phyloP scores from a whole-genome alignment of 2,797 vertebrate genomes.

The Luscinia megarhynchos region DNA sequence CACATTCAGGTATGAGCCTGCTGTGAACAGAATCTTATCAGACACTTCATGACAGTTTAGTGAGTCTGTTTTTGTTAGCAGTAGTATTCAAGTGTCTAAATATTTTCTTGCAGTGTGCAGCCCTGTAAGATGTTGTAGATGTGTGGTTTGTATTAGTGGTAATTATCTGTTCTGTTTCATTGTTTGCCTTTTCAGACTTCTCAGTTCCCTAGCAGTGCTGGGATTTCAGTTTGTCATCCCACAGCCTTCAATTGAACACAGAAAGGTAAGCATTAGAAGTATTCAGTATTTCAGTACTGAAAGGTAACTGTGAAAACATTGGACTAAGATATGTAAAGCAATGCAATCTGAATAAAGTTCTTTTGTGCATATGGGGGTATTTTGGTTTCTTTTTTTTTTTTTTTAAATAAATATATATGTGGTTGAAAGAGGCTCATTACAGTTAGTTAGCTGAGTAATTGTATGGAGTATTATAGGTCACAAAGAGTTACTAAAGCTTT shows the following conservation, averaged over 20 bases:
- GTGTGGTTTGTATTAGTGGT: neutral
- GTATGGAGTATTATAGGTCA: neutral
- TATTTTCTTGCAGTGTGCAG: neutral
- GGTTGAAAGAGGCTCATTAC: neutral
- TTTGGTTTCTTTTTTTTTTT: neutral
- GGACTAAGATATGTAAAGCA: neutral
- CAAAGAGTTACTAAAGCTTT: neutral
- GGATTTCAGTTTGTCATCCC: slow-evolving; percentile 81
- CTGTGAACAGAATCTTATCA: neutral
- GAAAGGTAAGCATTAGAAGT: slow-evolving; percentile 85
- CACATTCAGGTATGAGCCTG: neutral
- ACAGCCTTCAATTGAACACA: slow-evolving; percentile 86
- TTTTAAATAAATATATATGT: neutral
- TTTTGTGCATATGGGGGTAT: neutral
- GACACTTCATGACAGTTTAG: neutral
- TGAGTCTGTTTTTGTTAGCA: neutral
- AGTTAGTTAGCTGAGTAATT: neutral
- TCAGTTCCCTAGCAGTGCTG: slow-evolving; percentile 82
- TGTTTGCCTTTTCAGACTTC: slow-evolving; percentile 80
- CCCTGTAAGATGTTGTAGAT: neutral
- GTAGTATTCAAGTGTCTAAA: neutral
- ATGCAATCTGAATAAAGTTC: neutral
- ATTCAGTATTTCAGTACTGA: neutral
- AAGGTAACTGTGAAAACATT: neutral
- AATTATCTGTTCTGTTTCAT: slow-evolving; percentile 4